Conservation (phyloP, 1,140 invertebrate species). For the Drosophila lacteicornis region DNA sequence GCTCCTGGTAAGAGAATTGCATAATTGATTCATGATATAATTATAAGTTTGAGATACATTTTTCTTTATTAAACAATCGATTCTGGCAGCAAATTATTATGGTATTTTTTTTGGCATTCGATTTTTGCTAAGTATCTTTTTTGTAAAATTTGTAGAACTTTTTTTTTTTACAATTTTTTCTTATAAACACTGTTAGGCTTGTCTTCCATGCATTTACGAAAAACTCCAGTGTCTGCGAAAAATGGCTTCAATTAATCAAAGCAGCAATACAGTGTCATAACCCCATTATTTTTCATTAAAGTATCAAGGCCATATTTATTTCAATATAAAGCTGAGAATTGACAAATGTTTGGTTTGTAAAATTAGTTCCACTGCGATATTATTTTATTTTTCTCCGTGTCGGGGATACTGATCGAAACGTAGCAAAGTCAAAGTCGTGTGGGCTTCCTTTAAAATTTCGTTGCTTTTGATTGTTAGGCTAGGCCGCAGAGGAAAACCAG, state of each 20-base stretch:
- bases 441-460: slow-evolving; percentile 42
- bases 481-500: slow-evolving; percentile 46
- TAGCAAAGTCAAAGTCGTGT: slow-evolving; percentile 77
- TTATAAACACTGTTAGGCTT: not conserved
- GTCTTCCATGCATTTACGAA: too few species aligned
- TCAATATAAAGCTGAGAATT: not conserved
- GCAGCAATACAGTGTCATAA: not conserved
- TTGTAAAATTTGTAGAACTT: not conserved
- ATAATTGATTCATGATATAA: too few species aligned
- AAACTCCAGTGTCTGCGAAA: not conserved
- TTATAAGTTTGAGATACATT: too few species aligned
- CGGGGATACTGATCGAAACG: slow-evolving; percentile 22
- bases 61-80: too few species aligned
- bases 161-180: not conserved
- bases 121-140: too few species aligned
- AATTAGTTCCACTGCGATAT: slow-evolving; percentile 4
- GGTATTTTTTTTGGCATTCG: too few species aligned
- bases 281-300: not conserved
- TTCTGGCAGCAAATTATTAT: too few species aligned
- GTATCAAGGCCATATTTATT: slow-evolving; percentile 5
- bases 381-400: slow-evolving; percentile 14
- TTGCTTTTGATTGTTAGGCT: slow-evolving; percentile 41
- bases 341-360: not conserved
- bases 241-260: not conserved
- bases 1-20: too few species aligned